Conservation (phyloP, 2,113 vertebrate genomes). For the Scatophagus argus region DNA sequence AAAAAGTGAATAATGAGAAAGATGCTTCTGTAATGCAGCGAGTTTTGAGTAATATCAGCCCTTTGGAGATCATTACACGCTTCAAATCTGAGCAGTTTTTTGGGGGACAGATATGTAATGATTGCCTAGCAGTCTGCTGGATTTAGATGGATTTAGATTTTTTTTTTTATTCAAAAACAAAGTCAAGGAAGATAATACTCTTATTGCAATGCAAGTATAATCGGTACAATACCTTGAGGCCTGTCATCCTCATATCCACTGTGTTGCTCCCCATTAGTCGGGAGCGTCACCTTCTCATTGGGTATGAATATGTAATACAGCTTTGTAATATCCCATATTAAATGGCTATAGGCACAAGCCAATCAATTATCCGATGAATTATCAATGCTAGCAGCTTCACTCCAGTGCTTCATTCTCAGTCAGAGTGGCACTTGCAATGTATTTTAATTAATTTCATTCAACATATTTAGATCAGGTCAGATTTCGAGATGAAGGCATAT, state of each 20-base stretch:
- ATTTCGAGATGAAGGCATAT: background rate
- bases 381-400: conserved; percentile 16
- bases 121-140: conserved; percentile 18
- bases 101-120: background rate
- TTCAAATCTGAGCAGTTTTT: conserved; percentile 24
- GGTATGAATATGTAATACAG: conserved; percentile 29
- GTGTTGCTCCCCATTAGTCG: conserved; percentile 7
- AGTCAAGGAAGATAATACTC: background rate
- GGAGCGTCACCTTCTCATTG: conserved; percentile 21
- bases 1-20: conserved; percentile 58
- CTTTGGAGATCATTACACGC: conserved; percentile 36
- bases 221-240: background rate
- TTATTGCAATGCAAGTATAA: background rate
- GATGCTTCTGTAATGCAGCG: conserved; percentile 16
- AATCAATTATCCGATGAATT: conserved; percentile 61
- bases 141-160: conserved; percentile 20
- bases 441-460: too few species aligned
- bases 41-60: conserved; percentile 41
- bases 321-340: conserved; percentile 25
- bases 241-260: conserved; percentile 12
- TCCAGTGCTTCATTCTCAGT: conserved; percentile 7
- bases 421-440: background rate
- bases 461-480: too few species aligned
- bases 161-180: conserved; percentile 4
- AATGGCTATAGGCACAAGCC: conserved; percentile 32